Evolutionary conservation across 2,113 vertebrate species (phyloP).

Genomic region (Dasyurus viverrinus): DNA sequence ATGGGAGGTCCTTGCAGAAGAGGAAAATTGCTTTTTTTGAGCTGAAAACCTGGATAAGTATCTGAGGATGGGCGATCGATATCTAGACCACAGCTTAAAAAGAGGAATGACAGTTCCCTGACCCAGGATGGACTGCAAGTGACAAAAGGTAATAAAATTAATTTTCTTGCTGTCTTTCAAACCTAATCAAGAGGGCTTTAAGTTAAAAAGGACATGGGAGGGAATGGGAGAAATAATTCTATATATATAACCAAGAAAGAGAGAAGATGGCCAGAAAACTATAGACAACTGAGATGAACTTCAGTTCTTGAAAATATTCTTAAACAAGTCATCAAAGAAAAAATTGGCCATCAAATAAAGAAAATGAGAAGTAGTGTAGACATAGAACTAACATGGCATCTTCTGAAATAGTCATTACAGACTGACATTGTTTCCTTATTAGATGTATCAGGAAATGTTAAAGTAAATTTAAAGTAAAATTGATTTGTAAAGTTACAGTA

Average conservation of each 20-base stretch:
- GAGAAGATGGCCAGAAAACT: not conserved
- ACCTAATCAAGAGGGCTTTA: not conserved
- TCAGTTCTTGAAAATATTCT: not conserved
- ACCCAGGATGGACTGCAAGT: not conserved
- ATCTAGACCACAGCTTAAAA: not conserved
- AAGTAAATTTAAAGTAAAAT: not conserved
- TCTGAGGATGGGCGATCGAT: not conserved
- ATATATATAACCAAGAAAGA: not conserved
- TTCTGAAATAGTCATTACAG: not conserved
- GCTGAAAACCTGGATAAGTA: not conserved
- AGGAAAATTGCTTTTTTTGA: not conserved
- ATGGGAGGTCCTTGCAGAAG: not conserved
- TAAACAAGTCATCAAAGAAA: not conserved
- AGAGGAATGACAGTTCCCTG: not conserved
- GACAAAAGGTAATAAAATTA: not conserved
- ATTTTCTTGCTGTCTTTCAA: not conserved
- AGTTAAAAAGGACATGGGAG: not conserved
- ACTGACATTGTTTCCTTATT: too few species aligned
- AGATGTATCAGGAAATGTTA: too few species aligned
- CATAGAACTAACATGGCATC: not conserved
- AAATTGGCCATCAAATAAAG: not conserved
- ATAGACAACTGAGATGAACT: not conserved
- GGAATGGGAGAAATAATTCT: not conserved
- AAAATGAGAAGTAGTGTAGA: not conserved
- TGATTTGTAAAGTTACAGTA: not conserved